phyloP scores from a whole-genome alignment of 2,797 vertebrate genomes.

The Cyprinodon diabolis region DNA sequence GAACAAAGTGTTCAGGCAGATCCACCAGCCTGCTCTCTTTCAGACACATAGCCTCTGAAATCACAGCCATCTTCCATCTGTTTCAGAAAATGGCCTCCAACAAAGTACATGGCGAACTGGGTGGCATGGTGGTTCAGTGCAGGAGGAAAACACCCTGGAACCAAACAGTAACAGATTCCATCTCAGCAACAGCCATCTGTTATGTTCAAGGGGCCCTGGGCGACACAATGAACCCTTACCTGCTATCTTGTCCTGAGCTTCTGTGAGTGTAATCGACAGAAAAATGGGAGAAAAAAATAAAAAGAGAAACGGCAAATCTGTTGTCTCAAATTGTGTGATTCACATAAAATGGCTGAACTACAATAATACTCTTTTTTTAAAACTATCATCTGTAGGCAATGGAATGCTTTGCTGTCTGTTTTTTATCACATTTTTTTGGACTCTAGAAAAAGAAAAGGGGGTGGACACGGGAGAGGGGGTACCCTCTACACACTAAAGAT shows the following conservation, averaged over 20 bases:
- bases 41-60: constrained; percentile 40
- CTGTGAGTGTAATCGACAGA: constrained; percentile 28
- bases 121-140: constrained; percentile 56
- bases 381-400: too few species aligned
- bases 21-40: constrained; percentile 33
- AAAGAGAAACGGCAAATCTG: neutral
- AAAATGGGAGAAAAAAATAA: neutral
- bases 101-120: constrained; percentile 60
- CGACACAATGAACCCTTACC: constrained; percentile 54
- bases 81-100: constrained; percentile 68
- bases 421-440: too few species aligned
- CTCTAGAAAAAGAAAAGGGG: too few species aligned
- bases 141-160: constrained; percentile 72
- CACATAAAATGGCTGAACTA: neutral
- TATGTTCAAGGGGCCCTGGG: constrained; percentile 57
- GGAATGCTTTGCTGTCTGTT: neutral
- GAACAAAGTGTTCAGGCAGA: constrained; percentile 48
- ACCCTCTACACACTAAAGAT: too few species aligned
- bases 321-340: neutral
- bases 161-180: constrained; percentile 74
- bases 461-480: too few species aligned
- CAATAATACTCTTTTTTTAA: neutral
- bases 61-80: constrained; percentile 68
- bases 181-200: constrained; percentile 76
- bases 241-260: constrained; percentile 43